Evolutionary conservation across 2,797 vertebrate genomes (phyloP).

Genomic region (Sitta carolinensis): DNA sequence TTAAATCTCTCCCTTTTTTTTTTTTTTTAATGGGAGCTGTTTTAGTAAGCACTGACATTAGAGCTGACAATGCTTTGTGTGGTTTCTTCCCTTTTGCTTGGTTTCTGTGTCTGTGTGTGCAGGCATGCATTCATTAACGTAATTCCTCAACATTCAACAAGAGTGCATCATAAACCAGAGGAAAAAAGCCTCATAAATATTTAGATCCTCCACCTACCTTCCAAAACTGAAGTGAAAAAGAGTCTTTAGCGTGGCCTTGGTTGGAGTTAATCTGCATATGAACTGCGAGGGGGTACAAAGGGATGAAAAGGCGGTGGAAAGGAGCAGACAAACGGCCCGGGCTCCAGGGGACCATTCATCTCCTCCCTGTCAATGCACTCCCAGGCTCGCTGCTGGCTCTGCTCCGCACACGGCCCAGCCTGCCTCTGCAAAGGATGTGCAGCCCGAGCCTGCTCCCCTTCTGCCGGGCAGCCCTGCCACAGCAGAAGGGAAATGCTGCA

Average conservation of each 20-base stretch:
- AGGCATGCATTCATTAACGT: constrained; percentile 87
- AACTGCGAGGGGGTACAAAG: constrained; percentile 78
- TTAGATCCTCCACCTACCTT: constrained; percentile 74
- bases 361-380: constrained; percentile 75
- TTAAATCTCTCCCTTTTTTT: constrained; percentile 50
- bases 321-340: constrained; percentile 78
- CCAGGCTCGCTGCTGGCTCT: constrained; percentile 48
- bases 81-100: constrained; percentile 69
- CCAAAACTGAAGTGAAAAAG: constrained; percentile 62
- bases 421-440: constrained; percentile 23
- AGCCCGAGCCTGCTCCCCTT: constrained; percentile 20
- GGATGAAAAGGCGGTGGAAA: constrained; percentile 84
- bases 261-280: constrained; percentile 85
- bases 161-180: constrained; percentile 76
- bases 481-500: not conserved
- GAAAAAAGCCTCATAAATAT: constrained; percentile 80
- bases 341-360: constrained; percentile 83
- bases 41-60: constrained; percentile 69
- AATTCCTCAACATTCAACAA: constrained; percentile 81
- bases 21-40: constrained; percentile 75
- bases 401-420: constrained; percentile 73
- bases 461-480: not conserved
- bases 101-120: constrained; percentile 83
- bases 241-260: constrained; percentile 72
- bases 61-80: constrained; percentile 71